Conservation (phyloP, 1,140 invertebrate species). For the Aricia agestis region DNA sequence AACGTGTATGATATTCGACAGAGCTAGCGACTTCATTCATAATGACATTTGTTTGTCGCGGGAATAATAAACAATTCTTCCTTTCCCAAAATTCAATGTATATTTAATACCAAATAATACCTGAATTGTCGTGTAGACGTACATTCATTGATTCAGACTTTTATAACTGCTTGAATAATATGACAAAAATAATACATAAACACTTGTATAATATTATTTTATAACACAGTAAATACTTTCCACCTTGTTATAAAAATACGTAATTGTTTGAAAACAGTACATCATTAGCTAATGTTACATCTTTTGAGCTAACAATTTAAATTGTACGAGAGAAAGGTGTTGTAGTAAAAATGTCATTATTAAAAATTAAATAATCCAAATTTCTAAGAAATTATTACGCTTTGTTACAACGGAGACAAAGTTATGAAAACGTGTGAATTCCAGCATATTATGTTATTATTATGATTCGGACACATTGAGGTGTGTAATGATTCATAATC, state of each 20-base stretch:
- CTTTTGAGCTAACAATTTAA: conserved; percentile 5
- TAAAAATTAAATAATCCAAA: conserved; percentile 20
- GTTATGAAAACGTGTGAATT: conserved; percentile 33
- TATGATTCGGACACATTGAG: not conserved
- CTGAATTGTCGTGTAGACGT: too few species aligned
- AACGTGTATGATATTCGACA: too few species aligned
- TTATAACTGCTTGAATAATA: too few species aligned
- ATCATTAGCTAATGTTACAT: conserved; percentile 15
- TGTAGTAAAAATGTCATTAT: conserved; percentile 8
- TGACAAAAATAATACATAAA: too few species aligned
- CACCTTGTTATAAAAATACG: not conserved
- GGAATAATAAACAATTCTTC: too few species aligned
- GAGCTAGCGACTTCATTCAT: too few species aligned
- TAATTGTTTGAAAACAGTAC: conserved; percentile 5
- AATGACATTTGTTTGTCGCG: too few species aligned
- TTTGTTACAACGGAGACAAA: conserved; percentile 28
- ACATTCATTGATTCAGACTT: too few species aligned
- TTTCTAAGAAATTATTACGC: conserved; percentile 22
- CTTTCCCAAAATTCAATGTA: too few species aligned
- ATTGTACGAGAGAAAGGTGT: conserved; percentile 15
- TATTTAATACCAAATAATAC: too few species aligned
- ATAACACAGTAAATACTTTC: too few species aligned
- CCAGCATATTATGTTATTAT: not conserved
- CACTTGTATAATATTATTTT: too few species aligned
- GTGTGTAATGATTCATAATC: conserved; percentile 2